Conservation (phyloP, 1,140 invertebrate genomes). For the Drosophila takahashii region DNA sequence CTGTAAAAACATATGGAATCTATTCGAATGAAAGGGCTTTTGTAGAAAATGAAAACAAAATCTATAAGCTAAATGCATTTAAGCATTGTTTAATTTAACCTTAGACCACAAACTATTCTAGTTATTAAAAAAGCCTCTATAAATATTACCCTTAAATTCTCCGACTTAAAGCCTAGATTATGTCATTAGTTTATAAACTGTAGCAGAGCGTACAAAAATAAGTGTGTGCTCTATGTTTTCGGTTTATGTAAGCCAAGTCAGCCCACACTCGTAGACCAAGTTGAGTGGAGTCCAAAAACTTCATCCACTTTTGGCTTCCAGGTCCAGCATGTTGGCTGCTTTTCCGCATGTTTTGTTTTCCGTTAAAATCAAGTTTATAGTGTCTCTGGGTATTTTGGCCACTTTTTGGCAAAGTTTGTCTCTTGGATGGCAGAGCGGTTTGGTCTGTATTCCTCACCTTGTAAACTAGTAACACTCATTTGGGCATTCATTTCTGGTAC, state of each 20-base stretch:
- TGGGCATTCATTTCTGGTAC: conserved; percentile 31
- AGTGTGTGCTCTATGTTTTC: conserved; percentile 46
- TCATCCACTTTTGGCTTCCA: conserved; percentile 73
- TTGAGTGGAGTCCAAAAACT: conserved; percentile 48
- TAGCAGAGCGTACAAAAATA: conserved; percentile 41
- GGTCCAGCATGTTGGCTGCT: conserved; percentile 57
- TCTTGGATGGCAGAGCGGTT: conserved; percentile 43
- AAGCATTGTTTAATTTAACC: background rate
- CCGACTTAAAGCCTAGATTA: conserved; percentile 4
- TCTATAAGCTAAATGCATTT: background rate
- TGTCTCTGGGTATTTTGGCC: conserved; percentile 30
- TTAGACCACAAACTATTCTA: background rate
- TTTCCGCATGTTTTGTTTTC: conserved; percentile 71
- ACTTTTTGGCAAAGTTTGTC: conserved; percentile 59
- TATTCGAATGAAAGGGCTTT: conserved; percentile 5
- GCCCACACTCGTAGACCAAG: conserved; percentile 65
- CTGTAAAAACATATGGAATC: background rate
- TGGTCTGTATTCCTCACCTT: conserved; percentile 44
- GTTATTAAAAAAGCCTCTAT: background rate
- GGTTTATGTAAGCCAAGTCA: conserved; percentile 74
- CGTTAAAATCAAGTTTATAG: conserved; percentile 43
- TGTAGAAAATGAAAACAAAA: background rate
- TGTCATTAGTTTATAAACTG: conserved; percentile 25
- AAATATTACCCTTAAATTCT: background rate
- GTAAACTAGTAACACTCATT: conserved; percentile 47